Evolutionary conservation across 1,140 invertebrate species (phyloP).

Genomic region (Drosophila setifemur): DNA sequence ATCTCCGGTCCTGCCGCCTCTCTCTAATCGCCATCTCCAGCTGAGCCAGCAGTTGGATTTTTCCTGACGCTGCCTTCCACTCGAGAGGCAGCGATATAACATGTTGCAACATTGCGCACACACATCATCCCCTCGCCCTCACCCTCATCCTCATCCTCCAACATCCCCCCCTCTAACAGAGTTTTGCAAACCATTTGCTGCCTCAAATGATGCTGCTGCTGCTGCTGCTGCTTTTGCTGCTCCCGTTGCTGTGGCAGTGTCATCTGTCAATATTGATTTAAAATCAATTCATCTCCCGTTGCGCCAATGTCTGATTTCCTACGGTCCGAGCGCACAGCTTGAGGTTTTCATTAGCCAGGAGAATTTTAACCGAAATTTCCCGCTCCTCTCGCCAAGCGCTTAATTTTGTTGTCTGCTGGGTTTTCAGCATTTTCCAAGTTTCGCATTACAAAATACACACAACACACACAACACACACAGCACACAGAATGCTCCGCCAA

Average conservation of each 20-base stretch:
- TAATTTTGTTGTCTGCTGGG: background rate
- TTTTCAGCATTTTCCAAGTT: background rate
- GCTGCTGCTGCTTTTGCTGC: background rate
- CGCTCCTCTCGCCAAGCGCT: background rate
- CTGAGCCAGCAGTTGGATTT: slow-evolving; percentile 37
- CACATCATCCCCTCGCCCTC: background rate
- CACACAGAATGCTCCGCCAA: too few relatives aligned
- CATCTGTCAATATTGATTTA: slow-evolving; percentile 79
- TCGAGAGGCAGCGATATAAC: slow-evolving; percentile 10
- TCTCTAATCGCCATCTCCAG: slow-evolving; percentile 26
- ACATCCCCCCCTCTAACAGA: background rate
- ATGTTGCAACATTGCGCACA: slow-evolving; percentile 27
- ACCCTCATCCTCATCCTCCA: background rate
- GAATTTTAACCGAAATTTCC: slow-evolving; percentile 8
- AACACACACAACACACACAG: too few relatives aligned
- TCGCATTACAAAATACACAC: too few relatives aligned
- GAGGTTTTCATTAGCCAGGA: slow-evolving; percentile 67
- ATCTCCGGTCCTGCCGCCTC: background rate
- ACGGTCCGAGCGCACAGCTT: slow-evolving; percentile 51
- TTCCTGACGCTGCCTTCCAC: slow-evolving; percentile 45
- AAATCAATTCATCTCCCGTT: slow-evolving; percentile 79
- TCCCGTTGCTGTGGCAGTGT: slow-evolving; percentile 42
- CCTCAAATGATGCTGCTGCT: slow-evolving; percentile 6
- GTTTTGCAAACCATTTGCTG: slow-evolving; percentile 17
- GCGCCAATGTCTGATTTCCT: slow-evolving; percentile 59